These are phyloP conservation scores for Columba livia DNA, from an alignment of 2,113 vertebrate species.

Conservation along the genomic window DNA sequence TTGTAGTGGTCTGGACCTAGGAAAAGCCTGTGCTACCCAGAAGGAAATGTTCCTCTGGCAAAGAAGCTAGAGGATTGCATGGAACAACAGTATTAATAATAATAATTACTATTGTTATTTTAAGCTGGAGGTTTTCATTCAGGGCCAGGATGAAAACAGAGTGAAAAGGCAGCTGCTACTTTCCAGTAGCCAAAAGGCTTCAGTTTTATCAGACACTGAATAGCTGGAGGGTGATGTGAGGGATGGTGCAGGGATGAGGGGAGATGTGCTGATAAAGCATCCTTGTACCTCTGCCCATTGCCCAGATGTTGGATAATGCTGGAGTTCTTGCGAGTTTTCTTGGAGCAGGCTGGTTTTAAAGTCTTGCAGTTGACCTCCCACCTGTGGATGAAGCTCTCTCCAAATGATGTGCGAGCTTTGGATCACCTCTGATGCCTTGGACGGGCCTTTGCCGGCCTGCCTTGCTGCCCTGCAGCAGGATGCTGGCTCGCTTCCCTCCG, in stretches of 20 bases:
- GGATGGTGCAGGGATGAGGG: background rate
- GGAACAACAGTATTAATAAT: background rate
- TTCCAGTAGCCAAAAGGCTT: background rate
- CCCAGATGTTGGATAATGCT: background rate
- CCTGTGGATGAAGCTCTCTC: background rate
- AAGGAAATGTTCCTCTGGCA: background rate
- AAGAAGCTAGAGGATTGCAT: background rate
- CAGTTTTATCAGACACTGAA: background rate
- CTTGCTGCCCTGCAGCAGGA: background rate
- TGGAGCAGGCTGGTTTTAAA: background rate
- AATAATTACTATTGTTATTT: background rate
- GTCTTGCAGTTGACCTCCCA: background rate
- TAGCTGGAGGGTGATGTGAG: background rate
- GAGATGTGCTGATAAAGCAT: background rate
- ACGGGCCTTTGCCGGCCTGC: background rate
- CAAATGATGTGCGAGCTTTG: background rate
- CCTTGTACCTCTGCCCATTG: background rate
- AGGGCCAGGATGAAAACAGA: background rate
- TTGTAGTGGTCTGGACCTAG: background rate
- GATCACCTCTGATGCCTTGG: background rate
- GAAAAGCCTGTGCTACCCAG: background rate
- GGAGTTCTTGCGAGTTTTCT: background rate
- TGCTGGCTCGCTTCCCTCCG: background rate
- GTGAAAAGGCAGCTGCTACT: background rate
- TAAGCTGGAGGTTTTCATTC: conserved; percentile 24